These are phyloP conservation scores for Microtus richardsoni DNA, from an alignment of 2,113 vertebrate species.

Conservation along the genomic window DNA sequence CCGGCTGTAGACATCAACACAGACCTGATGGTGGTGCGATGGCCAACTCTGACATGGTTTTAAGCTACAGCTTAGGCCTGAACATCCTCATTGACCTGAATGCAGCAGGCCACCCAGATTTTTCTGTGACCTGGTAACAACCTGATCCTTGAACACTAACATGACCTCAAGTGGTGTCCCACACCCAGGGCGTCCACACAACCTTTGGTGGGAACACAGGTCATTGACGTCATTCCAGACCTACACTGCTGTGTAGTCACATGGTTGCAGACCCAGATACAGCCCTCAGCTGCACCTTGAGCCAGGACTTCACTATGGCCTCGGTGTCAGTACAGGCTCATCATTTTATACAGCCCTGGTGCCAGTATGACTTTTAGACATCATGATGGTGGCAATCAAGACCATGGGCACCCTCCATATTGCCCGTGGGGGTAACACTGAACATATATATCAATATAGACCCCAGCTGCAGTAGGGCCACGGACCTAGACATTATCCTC, in stretches of 20 bases:
- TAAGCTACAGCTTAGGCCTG: background rate
- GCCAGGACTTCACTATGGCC: too few species aligned
- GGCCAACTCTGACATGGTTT: background rate
- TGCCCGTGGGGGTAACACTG: too few species aligned
- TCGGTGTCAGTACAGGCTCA: too few species aligned
- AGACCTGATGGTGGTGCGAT: background rate
- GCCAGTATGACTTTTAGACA: too few species aligned
- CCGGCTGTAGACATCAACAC: background rate
- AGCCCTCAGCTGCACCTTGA: too few species aligned
- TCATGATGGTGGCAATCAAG: too few species aligned
- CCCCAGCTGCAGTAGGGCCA: too few species aligned
- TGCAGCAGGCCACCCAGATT: background rate
- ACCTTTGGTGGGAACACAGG: background rate
- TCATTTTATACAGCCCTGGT: too few species aligned
- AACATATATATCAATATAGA: too few species aligned
- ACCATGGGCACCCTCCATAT: too few species aligned
- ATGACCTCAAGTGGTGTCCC: background rate
- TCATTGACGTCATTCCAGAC: background rate
- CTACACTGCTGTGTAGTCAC: background rate
- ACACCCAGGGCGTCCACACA: background rate
- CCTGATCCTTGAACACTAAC: background rate
- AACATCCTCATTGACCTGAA: background rate
- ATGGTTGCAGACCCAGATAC: background rate
- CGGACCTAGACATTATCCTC: too few species aligned
- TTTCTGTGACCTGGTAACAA: background rate